Conservation (phyloP, 2,888 invertebrate species). For the Pollenia griseotomentosa region DNA sequence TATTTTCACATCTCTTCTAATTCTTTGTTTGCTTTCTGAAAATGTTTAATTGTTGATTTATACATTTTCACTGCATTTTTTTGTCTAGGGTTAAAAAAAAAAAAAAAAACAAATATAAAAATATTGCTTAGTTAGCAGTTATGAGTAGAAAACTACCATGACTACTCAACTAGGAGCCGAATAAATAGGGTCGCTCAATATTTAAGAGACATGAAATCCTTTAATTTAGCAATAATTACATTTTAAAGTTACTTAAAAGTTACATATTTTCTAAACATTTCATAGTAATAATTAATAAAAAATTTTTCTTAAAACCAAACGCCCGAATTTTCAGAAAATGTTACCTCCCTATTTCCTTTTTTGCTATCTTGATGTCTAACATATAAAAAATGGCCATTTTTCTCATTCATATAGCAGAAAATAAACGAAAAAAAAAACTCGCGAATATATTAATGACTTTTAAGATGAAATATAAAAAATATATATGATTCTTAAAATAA, state of each 20-base stretch:
- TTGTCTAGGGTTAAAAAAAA: not conserved
- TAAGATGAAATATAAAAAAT: slow-evolving; percentile 64
- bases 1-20: slow-evolving; percentile 55
- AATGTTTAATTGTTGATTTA: slow-evolving; percentile 65
- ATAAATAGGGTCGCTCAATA: slow-evolving; percentile 18
- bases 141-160: slow-evolving; percentile 32
- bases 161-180: slow-evolving; percentile 9
- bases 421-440: slow-evolving; percentile 32
- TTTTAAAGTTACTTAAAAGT: no score
- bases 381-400: slow-evolving; percentile 49
- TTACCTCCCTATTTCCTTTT: not conserved
- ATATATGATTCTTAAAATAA: slow-evolving; percentile 21
- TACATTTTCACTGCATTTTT: slow-evolving; percentile 24
- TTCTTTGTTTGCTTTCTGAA: slow-evolving; percentile 56
- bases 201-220: no score
- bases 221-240: no score
- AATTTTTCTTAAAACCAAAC: no score
- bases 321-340: not conserved
- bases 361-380: not conserved
- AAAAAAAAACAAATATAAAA: not conserved
- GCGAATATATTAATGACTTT: slow-evolving; percentile 70
- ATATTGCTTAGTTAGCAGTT: slow-evolving; percentile 69
- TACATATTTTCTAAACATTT: no score
- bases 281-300: no score
- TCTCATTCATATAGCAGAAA: slow-evolving; percentile 5